These are phyloP conservation scores for Phytoseiulus persimilis DNA, from an alignment of 2,888 invertebrate genomes.

Conservation along the genomic window DNA sequence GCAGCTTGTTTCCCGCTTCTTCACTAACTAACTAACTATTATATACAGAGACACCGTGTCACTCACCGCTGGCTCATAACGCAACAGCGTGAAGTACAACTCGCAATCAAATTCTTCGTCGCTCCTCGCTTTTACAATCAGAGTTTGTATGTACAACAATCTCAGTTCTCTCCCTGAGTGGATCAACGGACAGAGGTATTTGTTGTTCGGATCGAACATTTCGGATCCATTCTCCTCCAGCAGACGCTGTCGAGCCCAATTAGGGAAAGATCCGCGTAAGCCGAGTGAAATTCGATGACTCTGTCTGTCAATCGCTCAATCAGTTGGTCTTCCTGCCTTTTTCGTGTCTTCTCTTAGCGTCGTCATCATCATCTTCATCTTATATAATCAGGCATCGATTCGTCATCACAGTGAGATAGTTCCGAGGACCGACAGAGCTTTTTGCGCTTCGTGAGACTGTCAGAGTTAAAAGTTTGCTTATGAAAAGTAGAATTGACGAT, in stretches of 20 bases:
- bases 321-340: neutral
- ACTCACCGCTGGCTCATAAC: neutral
- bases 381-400: neutral
- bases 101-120: neutral
- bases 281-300: too few relatives aligned
- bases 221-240: too few relatives aligned
- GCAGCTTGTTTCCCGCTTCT: neutral
- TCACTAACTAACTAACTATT: neutral
- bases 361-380: neutral
- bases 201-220: neutral
- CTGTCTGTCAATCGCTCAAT: neutral
- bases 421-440: slow-evolving; percentile 27
- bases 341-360: neutral
- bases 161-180: neutral
- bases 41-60: neutral
- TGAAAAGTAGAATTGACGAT: neutral
- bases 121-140: neutral
- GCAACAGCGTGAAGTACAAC: neutral
- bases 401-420: neutral
- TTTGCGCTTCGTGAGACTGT: slow-evolving; percentile 38
- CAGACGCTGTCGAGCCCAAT: too few relatives aligned
- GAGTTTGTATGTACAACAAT: slow-evolving; percentile 5
- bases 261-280: too few relatives aligned
- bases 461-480: neutral
- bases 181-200: neutral